phyloP scores from a whole-genome alignment of 2,113 vertebrate species.

The Columba livia region DNA sequence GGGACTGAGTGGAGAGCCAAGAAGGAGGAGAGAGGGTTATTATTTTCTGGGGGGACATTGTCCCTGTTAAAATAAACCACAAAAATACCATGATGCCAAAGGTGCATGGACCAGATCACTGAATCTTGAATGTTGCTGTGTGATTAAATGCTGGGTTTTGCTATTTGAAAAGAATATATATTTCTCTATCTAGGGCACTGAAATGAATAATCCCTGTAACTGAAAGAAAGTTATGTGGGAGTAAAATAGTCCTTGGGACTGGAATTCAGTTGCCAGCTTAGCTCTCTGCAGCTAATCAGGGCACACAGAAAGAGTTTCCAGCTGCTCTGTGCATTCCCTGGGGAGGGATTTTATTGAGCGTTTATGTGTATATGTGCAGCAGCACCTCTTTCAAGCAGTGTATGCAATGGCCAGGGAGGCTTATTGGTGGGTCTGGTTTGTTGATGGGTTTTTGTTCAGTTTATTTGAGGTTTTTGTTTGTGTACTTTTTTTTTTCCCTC shows the following conservation, averaged over 20 bases:
- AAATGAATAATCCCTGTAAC: slow-evolving; percentile 1
- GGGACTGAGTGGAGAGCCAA: neutral
- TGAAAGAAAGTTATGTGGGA: slow-evolving; percentile 27
- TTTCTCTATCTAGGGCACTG: neutral
- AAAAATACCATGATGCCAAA: neutral
- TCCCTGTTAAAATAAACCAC: neutral
- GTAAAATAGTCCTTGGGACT: slow-evolving; percentile 12
- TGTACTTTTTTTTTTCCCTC: neutral
- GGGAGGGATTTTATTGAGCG: slow-evolving; percentile 19
- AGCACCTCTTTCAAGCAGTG: slow-evolving; percentile 24
- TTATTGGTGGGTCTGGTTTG: slow-evolving; percentile 31
- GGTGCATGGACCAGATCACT: neutral
- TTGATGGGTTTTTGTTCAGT: slow-evolving; percentile 19
- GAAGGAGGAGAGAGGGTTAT: neutral
- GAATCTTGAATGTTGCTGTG: neutral
- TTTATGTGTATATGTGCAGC: neutral
- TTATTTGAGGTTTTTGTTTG: slow-evolving; percentile 39
- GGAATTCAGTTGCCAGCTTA: slow-evolving; percentile 8
- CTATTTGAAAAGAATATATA: neutral
- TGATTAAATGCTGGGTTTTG: neutral
- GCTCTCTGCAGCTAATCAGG: neutral
- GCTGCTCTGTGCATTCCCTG: slow-evolving; percentile 16
- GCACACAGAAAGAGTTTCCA: slow-evolving; percentile 14
- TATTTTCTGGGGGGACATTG: neutral
- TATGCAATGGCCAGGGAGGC: neutral